phyloP scores from a whole-genome alignment of 2,797 vertebrate species.

The Hippoglossus hippoglossus region DNA sequence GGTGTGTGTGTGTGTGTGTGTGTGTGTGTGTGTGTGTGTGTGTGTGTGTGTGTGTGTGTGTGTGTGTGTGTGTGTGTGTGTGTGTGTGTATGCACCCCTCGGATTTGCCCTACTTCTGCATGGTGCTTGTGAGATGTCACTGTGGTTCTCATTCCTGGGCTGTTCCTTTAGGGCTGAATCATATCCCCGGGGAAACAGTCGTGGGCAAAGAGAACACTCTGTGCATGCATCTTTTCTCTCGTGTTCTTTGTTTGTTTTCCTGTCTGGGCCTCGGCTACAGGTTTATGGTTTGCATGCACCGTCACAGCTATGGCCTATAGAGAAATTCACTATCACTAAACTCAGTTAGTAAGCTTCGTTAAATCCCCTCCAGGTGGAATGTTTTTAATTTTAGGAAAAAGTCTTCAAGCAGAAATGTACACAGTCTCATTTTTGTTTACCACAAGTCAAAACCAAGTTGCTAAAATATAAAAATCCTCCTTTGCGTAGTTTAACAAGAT shows the following conservation, averaged over 20 bases:
- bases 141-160: conserved; percentile 60
- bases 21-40: conserved; percentile 30
- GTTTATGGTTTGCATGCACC: neutral
- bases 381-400: neutral
- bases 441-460: conserved; percentile 6
- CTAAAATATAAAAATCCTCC: neutral
- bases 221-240: neutral
- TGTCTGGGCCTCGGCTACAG: neutral
- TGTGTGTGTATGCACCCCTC: conserved; percentile 35
- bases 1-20: conserved; percentile 12
- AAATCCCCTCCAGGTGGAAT: neutral
- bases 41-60: conserved; percentile 29
- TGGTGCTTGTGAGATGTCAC: conserved; percentile 59
- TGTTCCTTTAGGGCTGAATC: conserved; percentile 46
- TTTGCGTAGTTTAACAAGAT: neutral
- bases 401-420: neutral
- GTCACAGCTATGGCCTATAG: neutral
- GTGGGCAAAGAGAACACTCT: conserved; percentile 13
- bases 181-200: conserved; percentile 40
- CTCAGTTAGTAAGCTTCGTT: neutral
- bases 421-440: neutral
- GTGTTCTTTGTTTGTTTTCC: conserved; percentile 6
- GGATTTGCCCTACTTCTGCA: conserved; percentile 71
- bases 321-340: neutral
- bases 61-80: conserved; percentile 31